A percentile compares a stretch with the other conserved stretches of the same genome.
Conservation (phyloP, 2,888 invertebrate genomes). For the Tolmerus cingulatus region DNA sequence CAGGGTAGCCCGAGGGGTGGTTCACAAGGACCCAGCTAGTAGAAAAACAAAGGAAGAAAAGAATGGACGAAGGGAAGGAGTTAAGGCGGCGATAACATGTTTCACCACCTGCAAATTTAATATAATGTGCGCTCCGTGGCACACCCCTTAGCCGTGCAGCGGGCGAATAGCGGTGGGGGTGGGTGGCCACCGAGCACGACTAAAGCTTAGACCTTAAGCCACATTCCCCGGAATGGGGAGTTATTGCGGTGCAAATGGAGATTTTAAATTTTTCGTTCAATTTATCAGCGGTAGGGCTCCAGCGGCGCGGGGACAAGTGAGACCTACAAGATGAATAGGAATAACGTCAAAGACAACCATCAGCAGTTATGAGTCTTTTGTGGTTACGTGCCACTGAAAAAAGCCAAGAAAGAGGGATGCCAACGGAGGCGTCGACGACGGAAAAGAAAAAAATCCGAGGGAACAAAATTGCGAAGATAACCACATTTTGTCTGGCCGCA, state of each 20-base stretch:
- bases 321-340: conserved; percentile 26
- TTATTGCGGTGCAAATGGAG: conserved; percentile 40
- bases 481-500: conserved; percentile 29
- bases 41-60: neutral
- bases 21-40: neutral
- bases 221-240: conserved; percentile 32
- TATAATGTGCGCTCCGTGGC: conserved; percentile 26
- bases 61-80: neutral
- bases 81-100: conserved; percentile 34
- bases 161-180: neutral
- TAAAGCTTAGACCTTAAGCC: conserved; percentile 9
- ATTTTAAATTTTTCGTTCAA: conserved; percentile 40
- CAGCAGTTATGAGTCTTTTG: conserved; percentile 38
- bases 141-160: neutral
- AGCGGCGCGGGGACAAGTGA: neutral
- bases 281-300: conserved; percentile 18
- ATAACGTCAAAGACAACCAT: conserved; percentile 41
- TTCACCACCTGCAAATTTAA: conserved; percentile 41
- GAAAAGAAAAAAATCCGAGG: neutral
- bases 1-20: neutral
- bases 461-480: conserved; percentile 34
- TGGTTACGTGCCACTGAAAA: conserved; percentile 37
- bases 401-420: neutral
- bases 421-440: neutral
- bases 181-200: neutral